phyloP scores from a whole-genome alignment of 2,113 vertebrate species.

The Cyphomyrus plagiostoma region DNA sequence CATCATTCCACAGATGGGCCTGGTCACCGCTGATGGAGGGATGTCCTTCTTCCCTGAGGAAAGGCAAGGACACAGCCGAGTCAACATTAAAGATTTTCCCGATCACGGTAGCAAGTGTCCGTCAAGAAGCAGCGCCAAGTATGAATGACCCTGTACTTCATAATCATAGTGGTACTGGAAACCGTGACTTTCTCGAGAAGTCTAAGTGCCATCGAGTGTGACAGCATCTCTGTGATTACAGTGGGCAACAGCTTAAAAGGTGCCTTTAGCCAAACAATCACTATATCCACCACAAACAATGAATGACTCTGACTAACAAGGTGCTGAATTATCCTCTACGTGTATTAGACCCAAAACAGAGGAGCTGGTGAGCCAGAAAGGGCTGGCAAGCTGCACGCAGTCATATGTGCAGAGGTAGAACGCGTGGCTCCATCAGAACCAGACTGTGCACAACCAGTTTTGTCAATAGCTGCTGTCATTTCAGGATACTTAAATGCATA shows the following conservation, averaged over 20 bases:
- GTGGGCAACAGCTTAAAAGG: not conserved
- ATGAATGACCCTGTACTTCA: not conserved
- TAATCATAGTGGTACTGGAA: not conserved
- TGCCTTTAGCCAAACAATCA: not conserved
- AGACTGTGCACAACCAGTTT: not conserved
- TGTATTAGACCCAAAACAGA: not conserved
- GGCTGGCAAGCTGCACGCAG: not conserved
- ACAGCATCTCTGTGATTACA: not conserved
- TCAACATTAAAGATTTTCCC: not conserved
- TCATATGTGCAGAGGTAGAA: not conserved
- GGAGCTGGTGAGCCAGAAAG: not conserved
- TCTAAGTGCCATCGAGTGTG: not conserved
- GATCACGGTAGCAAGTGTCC: no score
- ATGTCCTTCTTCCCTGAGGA: slow-evolving; percentile 79
- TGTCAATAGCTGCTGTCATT: not conserved
- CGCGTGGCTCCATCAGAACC: not conserved
- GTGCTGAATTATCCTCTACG: not conserved
- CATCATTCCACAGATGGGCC: slow-evolving; percentile 81
- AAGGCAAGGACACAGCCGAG: slow-evolving; percentile 23
- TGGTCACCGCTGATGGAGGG: slow-evolving; percentile 80
- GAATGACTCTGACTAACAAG: not conserved
- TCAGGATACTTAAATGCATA: not conserved
- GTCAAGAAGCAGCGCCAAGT: not conserved
- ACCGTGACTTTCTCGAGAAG: not conserved
- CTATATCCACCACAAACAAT: not conserved